Percentiles rank a stretch among this genome's conserved stretches.
Conservation (phyloP, 2,888 invertebrate genomes). For the Reticulitermes lucifugus region DNA sequence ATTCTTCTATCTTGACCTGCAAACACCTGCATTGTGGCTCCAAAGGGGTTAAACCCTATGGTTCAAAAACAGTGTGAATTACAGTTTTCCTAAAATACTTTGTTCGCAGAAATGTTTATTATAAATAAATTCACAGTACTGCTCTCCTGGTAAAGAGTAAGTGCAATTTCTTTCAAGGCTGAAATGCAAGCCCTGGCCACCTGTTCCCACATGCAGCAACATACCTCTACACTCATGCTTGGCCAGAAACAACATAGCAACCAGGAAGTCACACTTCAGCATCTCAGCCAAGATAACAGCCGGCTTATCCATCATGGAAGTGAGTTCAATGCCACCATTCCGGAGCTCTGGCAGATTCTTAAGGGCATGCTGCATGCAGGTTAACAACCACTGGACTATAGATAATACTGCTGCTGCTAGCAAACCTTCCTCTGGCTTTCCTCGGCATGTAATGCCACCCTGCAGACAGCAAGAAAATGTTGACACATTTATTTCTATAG, state of each 20-base stretch:
- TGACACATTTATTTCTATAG: no score
- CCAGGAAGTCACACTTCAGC: slow-evolving; percentile 78
- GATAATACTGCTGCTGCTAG: slow-evolving; percentile 87
- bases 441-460: slow-evolving; percentile 74
- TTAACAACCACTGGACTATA: slow-evolving; percentile 83
- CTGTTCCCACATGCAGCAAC: slow-evolving; percentile 29
- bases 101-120: no score
- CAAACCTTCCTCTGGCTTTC: slow-evolving; percentile 89
- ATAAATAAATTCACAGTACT: no score
- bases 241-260: slow-evolving; percentile 86
- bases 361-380: slow-evolving; percentile 73
- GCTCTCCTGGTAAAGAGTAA: no score
- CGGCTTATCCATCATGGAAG: slow-evolving; percentile 76
- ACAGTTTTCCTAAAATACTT: neutral
- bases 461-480: slow-evolving; percentile 55
- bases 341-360: slow-evolving; percentile 60
- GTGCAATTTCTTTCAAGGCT: no score
- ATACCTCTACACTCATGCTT: slow-evolving; percentile 72
- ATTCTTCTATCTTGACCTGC: no score
- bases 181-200: neutral
- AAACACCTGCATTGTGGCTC: no score
- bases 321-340: slow-evolving; percentile 43
- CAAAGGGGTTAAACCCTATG: no score
- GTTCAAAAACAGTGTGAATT: no score
- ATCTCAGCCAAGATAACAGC: slow-evolving; percentile 76